Base-by-base conservation (phyloP, 2,113 vertebrate genomes). In the Benthochromis sp. region DNA sequence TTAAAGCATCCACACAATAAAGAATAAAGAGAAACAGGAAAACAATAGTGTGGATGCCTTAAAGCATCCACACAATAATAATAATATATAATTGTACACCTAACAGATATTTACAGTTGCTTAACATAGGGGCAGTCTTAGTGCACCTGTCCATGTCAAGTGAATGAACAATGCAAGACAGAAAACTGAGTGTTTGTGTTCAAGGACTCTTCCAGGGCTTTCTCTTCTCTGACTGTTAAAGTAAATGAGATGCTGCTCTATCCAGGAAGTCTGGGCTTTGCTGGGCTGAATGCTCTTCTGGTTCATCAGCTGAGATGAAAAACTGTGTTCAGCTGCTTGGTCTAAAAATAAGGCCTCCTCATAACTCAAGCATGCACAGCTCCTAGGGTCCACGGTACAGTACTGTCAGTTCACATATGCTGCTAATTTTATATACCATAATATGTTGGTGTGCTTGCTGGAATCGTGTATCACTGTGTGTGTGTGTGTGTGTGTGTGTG, bases 151-250 rank as follows among this genome's bases (percentile, higher is more conserved):
- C 16, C 24, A 0, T 76, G 43, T 76, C 24, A 47, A 47, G 43
- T 29, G 43, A 76, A 31, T 47, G 43, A 76, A 45, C 21, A 73
- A 21, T 29, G 9, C 6, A 47, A 73, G 21, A 29, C 1, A 12
- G 43, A 47, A 76, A 47, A 78, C 24, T 76, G 71, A 50, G 43
- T 78, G 24, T 50, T 52, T 78, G 16, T 78, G 45, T 50, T 11
- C 43, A 78, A 12, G 16, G 24, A 31, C 16, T 78, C 24, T 5
- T 50, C 9, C 43, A 50, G 71, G 43, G 5, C 4, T 29, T 71
- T 27, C 38, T 73, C 69, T 19, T 31, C 3, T 50, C 24, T 31
- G 24, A 76, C 43, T 76, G 43, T 47, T 45, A 76, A 76, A 47
- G 71, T 19, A 76, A 31, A 52, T 50, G 81, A 81, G 53, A 57